Evolutionary conservation across 2,113 vertebrate species (phyloP).

Genomic region (Myrmecobius fasciatus): DNA sequence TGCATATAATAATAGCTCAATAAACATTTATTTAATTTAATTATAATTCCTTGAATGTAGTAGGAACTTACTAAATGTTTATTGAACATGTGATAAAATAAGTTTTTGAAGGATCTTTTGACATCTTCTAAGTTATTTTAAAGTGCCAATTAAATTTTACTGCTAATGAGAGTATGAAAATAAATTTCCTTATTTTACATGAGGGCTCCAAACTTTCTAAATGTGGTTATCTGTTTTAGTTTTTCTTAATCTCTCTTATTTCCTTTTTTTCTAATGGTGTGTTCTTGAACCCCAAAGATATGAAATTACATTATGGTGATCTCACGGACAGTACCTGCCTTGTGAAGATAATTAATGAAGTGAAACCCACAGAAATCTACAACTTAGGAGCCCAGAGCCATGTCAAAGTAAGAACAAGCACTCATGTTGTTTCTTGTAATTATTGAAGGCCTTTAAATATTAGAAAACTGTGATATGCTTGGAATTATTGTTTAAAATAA

Average conservation of each 20-base stretch:
- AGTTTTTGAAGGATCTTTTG: background rate
- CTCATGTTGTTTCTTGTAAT: background rate
- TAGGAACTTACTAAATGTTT: background rate
- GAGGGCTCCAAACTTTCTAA: background rate
- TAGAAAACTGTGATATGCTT: background rate
- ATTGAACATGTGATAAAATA: background rate
- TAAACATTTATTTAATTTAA: background rate
- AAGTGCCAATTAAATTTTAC: background rate
- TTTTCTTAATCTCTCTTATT: conserved; percentile 24
- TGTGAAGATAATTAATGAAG: conserved; percentile 98
- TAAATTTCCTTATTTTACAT: background rate
- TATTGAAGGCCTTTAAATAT: background rate
- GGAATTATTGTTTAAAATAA: background rate
- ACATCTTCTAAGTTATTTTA: background rate
- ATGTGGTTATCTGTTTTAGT: background rate
- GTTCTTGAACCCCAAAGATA: conserved; percentile 87
- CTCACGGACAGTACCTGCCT: conserved; percentile 98
- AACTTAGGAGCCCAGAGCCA: conserved; percentile 99
- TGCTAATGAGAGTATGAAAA: background rate
- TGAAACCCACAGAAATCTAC: conserved; percentile 96
- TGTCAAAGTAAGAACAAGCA: conserved; percentile 89
- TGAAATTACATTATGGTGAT: conserved; percentile 98
- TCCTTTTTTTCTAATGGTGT: conserved; percentile 56
- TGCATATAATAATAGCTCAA: background rate
- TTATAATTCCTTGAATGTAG: background rate